phyloP scores from a whole-genome alignment of 2,797 vertebrate species.

The Iguana delicatissima region DNA sequence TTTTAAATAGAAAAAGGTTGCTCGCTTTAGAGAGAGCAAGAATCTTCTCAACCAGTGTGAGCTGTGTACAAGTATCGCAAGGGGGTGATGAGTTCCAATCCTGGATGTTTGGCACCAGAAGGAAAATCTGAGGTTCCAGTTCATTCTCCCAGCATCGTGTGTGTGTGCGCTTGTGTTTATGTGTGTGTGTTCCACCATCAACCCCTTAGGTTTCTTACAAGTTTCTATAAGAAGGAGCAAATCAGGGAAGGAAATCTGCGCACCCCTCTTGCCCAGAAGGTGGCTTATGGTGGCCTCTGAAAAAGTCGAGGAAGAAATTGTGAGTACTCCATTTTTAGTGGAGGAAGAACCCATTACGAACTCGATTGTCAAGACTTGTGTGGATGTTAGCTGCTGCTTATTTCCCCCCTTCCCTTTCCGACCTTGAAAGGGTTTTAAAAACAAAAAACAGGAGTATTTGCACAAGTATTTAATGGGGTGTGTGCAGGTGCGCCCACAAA shows the following conservation, averaged over 20 bases:
- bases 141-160: neutral
- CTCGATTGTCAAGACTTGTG: neutral
- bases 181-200: neutral
- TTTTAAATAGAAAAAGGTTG: neutral
- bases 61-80: neutral
- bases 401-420: neutral
- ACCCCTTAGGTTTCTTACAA: neutral
- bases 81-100: conserved; percentile 33
- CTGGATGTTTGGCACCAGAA: conserved; percentile 30
- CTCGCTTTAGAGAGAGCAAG: conserved; percentile 51
- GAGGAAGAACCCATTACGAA: neutral
- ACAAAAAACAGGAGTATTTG: conserved; percentile 15
- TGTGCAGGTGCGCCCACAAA: neutral
- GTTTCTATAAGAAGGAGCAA: neutral
- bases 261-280: neutral
- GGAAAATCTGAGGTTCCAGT: neutral
- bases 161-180: conserved; percentile 26
- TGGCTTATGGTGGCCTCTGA: conserved; percentile 10
- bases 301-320: conserved; percentile 8
- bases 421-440: neutral
- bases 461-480: conserved; percentile 15
- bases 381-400: conserved; percentile 9
- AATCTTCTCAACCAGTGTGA: neutral
- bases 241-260: neutral
- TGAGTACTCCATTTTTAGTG: neutral